Evolutionary conservation across 2,797 vertebrate species (phyloP), one percentile per base, ranked within the genome.

Genomic region (Lycodopsis pacificus): DNA sequence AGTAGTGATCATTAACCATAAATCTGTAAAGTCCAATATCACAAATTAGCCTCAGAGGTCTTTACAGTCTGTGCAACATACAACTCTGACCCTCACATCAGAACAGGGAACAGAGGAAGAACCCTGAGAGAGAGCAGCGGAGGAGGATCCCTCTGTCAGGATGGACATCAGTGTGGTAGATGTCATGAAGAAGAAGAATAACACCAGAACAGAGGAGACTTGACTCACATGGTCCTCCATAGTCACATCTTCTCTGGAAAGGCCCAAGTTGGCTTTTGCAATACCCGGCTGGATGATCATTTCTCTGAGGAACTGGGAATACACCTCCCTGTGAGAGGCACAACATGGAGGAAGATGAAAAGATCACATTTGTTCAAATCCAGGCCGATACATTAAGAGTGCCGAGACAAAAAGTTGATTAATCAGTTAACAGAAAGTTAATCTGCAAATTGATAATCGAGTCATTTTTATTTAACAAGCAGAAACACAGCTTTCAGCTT

Each of bases 271-370:
- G 83, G 97, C 98, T 93, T 99, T 99, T 84, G 98, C 97, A 0
- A 99, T 97, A 63, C 98, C 98, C 1, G 98, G 98, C 88, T 99
- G 98, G 79, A 99, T 99, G 81, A 99, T 99, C 98, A 99, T 99
- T 86, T 99, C 98, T 86, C 96, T 97, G 58, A 99, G 90, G 79
- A 99, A 99, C 94, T 99, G 97, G 19, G 96, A 90, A 71, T 99
- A 99, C 0, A 97, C 91, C 77, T 98, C 97, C 92, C 98, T 99
- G 79, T 32, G 0, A 61, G 11, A 74, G 2, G 79, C 20, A 44
- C 2, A 54, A 17, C 30, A 58, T 6, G 2, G 4, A n/a, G 48
- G 14, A 38, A 30, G 14, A 2, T 58, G 13, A 12, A 22, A 30
- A 65, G 1, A 5, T 12, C 0, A 61, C 17, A 54, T 42, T 46